Base-by-base conservation (phyloP, 2,888 invertebrate species). In the Aphodius granarius region DNA sequence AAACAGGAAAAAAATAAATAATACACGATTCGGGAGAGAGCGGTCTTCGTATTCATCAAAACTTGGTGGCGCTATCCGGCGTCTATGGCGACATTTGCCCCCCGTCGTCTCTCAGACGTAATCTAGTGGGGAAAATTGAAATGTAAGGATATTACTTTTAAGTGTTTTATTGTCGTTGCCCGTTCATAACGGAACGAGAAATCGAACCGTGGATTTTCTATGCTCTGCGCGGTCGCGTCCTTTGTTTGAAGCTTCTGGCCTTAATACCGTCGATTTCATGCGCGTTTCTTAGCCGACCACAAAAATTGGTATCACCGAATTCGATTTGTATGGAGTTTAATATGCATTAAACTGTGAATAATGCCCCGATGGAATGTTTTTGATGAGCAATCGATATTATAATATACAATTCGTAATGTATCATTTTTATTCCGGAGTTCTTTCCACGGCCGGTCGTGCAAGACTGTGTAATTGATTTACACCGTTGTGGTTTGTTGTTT, bases 91-190 rank as follows among this genome's bases (percentile, higher is more conserved):
- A 63, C 72, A 63, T 72, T 72, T 72, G 63, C 72, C 72, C 72
- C 72, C 22, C 63, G 72, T 62, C n/a, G 72, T 22, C 5, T 43
- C 17, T 43, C 15, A 43, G 63, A 72, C 18, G 62, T 72, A 72
- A 72, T 72, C 72, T 43, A 72, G 17, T 72, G 72, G 72, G 72
- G 72, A 23, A 72, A 72, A 72, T 72, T 72, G 72, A 72, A 23
- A 43, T 63, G 72, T 63, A 72, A 66, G 66, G 66, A 66, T 66
- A 66, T 66, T 66, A 66, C 66, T 66, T 21, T 66, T 66, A 66
- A 66, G 21, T 21, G 66, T 43, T 43, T 43, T 43, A 43, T 43
- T 43, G 43, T 43, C 43, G 43, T 43, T 13, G 43, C 43, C 9
- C 43, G 43, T 43, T 43, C 13, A 43, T 43, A 43, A 43, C 43